Evolutionary conservation across 2,113 vertebrate species (phyloP).

Genomic region (Polypterus bichir): DNA sequence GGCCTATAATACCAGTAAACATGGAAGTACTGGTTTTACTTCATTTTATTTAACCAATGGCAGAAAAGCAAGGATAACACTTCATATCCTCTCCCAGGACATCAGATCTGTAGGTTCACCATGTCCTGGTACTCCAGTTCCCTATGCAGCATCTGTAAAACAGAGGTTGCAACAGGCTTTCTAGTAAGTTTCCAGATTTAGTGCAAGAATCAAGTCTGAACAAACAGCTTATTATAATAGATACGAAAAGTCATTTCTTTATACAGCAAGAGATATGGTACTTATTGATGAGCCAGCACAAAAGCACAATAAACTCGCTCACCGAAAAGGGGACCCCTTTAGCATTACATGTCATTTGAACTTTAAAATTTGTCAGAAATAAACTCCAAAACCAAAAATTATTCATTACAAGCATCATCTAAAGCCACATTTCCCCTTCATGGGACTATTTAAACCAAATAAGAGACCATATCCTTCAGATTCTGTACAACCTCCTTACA

Average conservation of each 20-base stretch:
- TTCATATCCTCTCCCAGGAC: too few species aligned
- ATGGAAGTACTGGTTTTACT: background rate
- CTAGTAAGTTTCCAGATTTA: constrained; percentile 1
- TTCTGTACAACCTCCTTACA: too few species aligned
- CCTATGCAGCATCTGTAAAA: background rate
- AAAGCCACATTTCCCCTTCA: background rate
- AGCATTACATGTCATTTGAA: constrained; percentile 3
- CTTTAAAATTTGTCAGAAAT: background rate
- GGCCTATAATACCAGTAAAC: background rate
- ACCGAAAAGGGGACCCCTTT: constrained; percentile 2
- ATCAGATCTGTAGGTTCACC: background rate
- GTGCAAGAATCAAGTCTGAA: background rate
- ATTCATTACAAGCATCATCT: constrained; percentile 4
- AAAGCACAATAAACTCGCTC: constrained; percentile 1
- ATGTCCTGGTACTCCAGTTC: background rate
- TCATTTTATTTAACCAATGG: background rate
- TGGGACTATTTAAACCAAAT: too few species aligned
- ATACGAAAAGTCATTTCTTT: too few species aligned
- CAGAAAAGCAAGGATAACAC: too few species aligned
- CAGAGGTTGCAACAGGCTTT: constrained; percentile 1
- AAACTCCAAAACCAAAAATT: constrained; percentile 4
- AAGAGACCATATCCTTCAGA: too few species aligned
- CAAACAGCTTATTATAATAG: background rate
- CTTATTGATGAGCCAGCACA: background rate
- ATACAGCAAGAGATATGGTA: background rate